A percentile compares a stretch with the other conserved stretches of the same genome.
These are phyloP conservation scores for Buteo buteo DNA, from an alignment of 2,113 vertebrate species.

Conservation along the genomic window DNA sequence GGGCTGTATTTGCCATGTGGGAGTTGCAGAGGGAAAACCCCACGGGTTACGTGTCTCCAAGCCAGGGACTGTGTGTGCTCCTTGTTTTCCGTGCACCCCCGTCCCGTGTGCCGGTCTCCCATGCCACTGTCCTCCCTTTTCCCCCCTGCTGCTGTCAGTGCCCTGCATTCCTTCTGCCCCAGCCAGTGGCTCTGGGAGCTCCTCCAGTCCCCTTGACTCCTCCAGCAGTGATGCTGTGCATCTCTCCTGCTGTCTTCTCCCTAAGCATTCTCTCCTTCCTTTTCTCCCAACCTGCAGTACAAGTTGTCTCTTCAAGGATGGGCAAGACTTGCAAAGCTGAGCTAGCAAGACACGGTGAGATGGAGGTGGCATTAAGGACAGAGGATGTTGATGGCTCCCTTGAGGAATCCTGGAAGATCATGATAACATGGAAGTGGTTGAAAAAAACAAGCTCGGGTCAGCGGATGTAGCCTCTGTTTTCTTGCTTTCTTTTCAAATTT, in stretches of 20 bases:
- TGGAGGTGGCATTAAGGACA: neutral
- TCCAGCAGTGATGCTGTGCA: neutral
- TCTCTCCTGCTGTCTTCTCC: neutral
- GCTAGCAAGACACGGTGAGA: neutral
- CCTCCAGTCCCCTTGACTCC: neutral
- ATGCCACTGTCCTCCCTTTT: neutral
- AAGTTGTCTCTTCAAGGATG: neutral
- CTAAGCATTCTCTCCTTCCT: neutral
- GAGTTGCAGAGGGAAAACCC: neutral
- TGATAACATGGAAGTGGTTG: neutral
- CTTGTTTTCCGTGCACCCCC: neutral
- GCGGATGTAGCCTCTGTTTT: neutral
- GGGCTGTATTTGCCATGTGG: neutral
- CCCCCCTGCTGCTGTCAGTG: neutral
- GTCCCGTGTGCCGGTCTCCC: neutral
- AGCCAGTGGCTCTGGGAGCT: neutral
- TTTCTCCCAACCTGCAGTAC: neutral
- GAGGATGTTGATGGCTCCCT: neutral
- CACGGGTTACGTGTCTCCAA: neutral
- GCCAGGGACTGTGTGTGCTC: neutral
- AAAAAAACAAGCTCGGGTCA: neutral
- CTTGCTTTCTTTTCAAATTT: neutral
- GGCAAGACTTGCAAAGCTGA: neutral
- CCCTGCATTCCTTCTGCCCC: neutral
- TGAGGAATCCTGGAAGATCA: neutral